These are phyloP conservation scores for Uria lomvia DNA, from an alignment of 2,113 vertebrate species.

Conservation along the genomic window DNA sequence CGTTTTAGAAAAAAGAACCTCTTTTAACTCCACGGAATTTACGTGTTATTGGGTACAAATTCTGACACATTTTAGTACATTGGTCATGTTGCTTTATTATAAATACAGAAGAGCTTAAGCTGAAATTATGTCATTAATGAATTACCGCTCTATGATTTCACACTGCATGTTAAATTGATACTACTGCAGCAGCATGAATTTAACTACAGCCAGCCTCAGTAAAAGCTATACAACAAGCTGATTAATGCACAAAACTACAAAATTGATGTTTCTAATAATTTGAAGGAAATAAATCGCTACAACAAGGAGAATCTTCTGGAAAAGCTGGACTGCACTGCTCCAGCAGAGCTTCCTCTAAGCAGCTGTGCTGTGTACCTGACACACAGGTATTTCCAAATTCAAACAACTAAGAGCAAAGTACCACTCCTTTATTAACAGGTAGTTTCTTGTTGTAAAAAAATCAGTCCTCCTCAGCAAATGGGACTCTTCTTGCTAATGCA, in stretches of 20 bases:
- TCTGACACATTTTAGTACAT: background rate
- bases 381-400: background rate
- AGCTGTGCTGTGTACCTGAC: background rate
- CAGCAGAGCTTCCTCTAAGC: background rate
- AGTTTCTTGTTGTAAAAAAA: background rate
- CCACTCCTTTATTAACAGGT: background rate
- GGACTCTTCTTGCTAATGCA: background rate
- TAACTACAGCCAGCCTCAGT: conserved; percentile 40
- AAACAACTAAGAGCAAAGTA: background rate
- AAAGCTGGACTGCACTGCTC: background rate
- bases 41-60: background rate
- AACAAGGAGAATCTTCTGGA: background rate
- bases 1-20: background rate
- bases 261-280: background rate
- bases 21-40: background rate
- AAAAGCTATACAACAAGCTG: conserved; percentile 10
- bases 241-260: background rate
- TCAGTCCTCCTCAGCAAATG: background rate
- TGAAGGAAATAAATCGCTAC: background rate
- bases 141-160: conserved; percentile 32
- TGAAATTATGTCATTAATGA: conserved; percentile 45
- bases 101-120: conserved; percentile 20
- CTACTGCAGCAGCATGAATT: conserved; percentile 37
- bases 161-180: conserved; percentile 42
- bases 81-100: conserved; percentile 2